Evolutionary conservation across 2,113 vertebrate genomes (phyloP).

Genomic region (Leucopsar rothschildi): DNA sequence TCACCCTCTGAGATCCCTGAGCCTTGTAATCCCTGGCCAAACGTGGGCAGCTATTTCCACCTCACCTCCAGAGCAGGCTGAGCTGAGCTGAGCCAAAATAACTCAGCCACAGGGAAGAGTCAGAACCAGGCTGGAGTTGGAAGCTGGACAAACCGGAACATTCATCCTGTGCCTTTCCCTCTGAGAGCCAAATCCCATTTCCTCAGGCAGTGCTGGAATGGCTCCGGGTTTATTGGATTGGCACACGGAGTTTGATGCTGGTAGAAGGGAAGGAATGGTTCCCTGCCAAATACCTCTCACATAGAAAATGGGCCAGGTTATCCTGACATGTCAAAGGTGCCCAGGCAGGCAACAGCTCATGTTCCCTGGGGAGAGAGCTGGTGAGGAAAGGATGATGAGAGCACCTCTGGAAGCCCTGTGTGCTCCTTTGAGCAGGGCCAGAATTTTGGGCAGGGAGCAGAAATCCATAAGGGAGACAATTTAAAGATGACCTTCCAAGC

Average conservation of each 20-base stretch:
- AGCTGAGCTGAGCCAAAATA: slow-evolving; percentile 32
- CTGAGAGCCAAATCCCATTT: neutral
- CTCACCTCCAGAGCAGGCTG: neutral
- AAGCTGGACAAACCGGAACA: neutral
- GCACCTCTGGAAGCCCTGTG: rapidly evolving
- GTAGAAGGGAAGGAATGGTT: neutral
- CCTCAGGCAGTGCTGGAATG: neutral
- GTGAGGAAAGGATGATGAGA: neutral
- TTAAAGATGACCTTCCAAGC: neutral
- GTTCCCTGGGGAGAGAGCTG: neutral
- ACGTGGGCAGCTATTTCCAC: neutral
- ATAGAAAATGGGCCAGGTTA: neutral
- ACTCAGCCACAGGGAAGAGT: neutral
- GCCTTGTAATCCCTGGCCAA: neutral
- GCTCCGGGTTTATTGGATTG: neutral
- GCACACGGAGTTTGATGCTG: neutral
- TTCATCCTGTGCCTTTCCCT: neutral
- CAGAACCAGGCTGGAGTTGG: neutral
- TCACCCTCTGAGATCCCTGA: neutral
- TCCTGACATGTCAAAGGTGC: neutral
- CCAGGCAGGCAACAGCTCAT: rapidly evolving
- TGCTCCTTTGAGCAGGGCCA: neutral
- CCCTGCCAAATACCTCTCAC: neutral
- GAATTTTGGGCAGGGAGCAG: neutral
- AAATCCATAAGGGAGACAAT: neutral